These are phyloP conservation scores for Toxostoma redivivum DNA, from an alignment of 2,113 vertebrate species.

Conservation along the genomic window DNA sequence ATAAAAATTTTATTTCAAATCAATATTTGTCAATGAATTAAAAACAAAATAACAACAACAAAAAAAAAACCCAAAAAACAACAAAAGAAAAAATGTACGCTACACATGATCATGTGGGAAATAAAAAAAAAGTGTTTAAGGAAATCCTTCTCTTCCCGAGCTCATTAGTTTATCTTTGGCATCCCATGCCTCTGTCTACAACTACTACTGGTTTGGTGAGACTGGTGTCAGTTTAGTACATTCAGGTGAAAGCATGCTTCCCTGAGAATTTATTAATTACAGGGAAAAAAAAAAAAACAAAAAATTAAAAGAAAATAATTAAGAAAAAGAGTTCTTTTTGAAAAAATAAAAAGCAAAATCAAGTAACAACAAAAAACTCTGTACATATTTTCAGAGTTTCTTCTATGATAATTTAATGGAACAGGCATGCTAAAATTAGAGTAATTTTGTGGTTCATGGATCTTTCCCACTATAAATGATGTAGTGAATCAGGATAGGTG, in stretches of 20 bases:
- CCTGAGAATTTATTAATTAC: neutral
- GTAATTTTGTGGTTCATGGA: neutral
- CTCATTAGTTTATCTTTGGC: neutral
- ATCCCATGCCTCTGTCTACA: neutral
- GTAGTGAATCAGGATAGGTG: neutral
- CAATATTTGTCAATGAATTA: neutral
- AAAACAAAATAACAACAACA: neutral
- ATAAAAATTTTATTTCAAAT: neutral
- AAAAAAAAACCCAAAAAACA: neutral
- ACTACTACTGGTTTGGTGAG: neutral
- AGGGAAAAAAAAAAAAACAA: no score
- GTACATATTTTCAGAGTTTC: neutral
- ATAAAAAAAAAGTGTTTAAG: neutral
- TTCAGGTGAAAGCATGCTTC: neutral
- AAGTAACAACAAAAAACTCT: fast-evolving
- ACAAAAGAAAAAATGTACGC: neutral
- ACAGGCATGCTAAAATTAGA: neutral
- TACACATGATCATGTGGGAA: neutral
- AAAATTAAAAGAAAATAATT: neutral
- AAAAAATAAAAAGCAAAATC: fast-evolving
- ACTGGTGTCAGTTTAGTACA: neutral
- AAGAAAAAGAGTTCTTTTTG: neutral
- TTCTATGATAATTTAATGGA: neutral
- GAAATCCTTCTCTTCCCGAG: neutral
- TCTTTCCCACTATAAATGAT: neutral